Percentiles rank a stretch among this genome's conserved stretches.
These are phyloP conservation scores for Dryococelus australis DNA, from an alignment of 2,888 invertebrate species.

Conservation along the genomic window DNA sequence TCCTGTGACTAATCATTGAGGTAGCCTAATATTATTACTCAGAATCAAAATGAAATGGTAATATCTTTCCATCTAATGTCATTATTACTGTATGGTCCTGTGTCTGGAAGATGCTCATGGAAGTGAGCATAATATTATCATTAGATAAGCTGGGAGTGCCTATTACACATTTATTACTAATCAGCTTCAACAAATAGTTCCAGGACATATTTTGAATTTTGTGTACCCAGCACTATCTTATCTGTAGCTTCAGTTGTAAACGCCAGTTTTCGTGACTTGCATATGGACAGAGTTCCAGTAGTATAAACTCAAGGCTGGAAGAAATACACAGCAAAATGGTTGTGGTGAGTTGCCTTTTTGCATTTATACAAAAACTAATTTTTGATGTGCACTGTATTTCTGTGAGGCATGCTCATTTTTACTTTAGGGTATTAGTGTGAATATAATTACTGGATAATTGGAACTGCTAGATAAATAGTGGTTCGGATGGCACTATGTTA, in stretches of 20 bases:
- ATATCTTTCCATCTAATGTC: too few species aligned
- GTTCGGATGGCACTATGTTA: too few species aligned
- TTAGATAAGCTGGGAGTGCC: background rate
- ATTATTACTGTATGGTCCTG: background rate
- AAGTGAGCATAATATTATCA: background rate
- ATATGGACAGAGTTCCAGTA: slow-evolving; percentile 16
- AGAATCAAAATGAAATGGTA: too few species aligned
- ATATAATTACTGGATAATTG: too few species aligned
- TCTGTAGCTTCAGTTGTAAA: background rate
- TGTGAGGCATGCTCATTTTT: too few species aligned
- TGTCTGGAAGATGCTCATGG: background rate
- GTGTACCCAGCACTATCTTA: background rate
- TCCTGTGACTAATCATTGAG: too few species aligned
- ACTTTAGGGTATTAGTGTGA: too few species aligned
- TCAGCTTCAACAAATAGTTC: background rate
- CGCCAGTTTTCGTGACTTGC: background rate
- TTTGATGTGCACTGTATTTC: too few species aligned
- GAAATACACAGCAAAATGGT: background rate
- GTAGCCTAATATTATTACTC: too few species aligned
- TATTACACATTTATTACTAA: background rate
- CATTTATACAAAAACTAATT: too few species aligned
- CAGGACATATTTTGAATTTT: background rate
- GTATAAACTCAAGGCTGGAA: background rate
- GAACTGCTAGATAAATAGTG: too few species aligned
- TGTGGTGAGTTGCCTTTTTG: background rate